phyloP scores from a whole-genome alignment of 2,888 invertebrate genomes.

The Amaurobius ferox region DNA sequence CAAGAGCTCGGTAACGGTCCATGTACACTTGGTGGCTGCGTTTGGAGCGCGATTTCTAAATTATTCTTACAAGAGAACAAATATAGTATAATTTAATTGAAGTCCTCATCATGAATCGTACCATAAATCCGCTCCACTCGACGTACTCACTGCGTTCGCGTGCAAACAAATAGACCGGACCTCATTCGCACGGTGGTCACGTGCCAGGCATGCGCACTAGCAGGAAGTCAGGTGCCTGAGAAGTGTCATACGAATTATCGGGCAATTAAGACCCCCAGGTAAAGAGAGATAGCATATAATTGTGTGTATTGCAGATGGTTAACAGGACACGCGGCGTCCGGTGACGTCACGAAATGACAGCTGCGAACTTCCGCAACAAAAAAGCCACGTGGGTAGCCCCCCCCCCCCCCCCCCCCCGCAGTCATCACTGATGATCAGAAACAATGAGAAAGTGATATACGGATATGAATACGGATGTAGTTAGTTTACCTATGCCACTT shows the following conservation, averaged over 20 bases:
- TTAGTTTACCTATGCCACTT: not conserved
- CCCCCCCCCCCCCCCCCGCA: too few species aligned
- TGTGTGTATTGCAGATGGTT: slow-evolving; percentile 55
- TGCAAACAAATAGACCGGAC: too few species aligned
- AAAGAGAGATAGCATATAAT: not conserved
- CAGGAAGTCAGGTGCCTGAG: slow-evolving; percentile 66
- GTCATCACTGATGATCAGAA: not conserved
- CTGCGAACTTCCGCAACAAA: slow-evolving; percentile 50
- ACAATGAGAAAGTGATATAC: not conserved
- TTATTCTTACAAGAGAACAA: too few species aligned
- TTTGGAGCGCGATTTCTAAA: too few species aligned
- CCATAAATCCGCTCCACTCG: too few species aligned
- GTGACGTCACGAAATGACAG: slow-evolving; percentile 36
- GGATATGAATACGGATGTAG: slow-evolving; percentile 5
- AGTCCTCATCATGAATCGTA: too few species aligned
- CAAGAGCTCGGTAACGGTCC: too few species aligned
- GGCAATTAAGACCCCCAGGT: slow-evolving; percentile 39
- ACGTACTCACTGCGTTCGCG: too few species aligned
- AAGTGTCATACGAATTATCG: slow-evolving; percentile 61
- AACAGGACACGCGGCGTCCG: slow-evolving; percentile 52
- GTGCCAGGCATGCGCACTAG: slow-evolving; percentile 36
- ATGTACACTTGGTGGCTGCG: too few species aligned
- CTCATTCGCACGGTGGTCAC: slow-evolving; percentile 23
- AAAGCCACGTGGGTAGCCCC: not conserved
- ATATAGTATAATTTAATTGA: too few species aligned